Conservation (phyloP, 1,140 invertebrate genomes). For the Coptotermes formosanus region DNA sequence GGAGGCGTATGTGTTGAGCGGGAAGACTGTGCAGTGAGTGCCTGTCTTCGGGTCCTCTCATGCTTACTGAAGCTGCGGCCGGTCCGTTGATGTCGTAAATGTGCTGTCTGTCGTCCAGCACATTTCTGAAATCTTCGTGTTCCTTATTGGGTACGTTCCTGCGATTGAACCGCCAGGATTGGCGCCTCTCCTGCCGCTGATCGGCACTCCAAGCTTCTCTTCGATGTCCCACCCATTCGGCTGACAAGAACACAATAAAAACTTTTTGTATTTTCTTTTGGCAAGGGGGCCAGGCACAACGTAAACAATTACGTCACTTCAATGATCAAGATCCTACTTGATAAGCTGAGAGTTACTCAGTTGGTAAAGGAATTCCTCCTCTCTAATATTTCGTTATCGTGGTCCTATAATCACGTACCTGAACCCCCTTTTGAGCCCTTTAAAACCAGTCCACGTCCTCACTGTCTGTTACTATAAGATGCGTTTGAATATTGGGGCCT, state of each 20-base stretch:
- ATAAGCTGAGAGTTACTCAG: too few relatives aligned
- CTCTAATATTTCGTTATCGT: too few relatives aligned
- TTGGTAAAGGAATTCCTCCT: too few relatives aligned
- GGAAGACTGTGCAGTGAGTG: constrained; percentile 13
- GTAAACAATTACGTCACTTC: too few relatives aligned
- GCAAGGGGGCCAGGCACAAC: too few relatives aligned
- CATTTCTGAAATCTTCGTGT: constrained; percentile 13
- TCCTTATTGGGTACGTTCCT: constrained; percentile 47
- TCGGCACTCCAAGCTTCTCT: constrained; percentile 78
- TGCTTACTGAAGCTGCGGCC: constrained; percentile 41
- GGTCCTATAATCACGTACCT: too few relatives aligned
- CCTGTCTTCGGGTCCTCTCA: constrained; percentile 42
- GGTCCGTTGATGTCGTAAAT: constrained; percentile 20
- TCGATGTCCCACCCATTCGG: constrained; percentile 46
- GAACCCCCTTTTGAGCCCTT: too few relatives aligned
- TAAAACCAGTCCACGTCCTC: too few relatives aligned
- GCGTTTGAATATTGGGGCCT: too few relatives aligned
- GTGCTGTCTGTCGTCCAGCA: constrained; percentile 31
- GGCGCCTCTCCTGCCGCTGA: constrained; percentile 40
- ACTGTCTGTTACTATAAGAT: too few relatives aligned
- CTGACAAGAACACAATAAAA: constrained; percentile 35
- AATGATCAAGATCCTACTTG: too few relatives aligned
- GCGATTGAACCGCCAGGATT: constrained; percentile 67
- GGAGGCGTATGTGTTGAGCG: not conserved
- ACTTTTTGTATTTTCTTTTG: too few relatives aligned